Evolutionary conservation across 2,888 invertebrate genomes (phyloP).

Genomic region (Stegana nigrithorax): DNA sequence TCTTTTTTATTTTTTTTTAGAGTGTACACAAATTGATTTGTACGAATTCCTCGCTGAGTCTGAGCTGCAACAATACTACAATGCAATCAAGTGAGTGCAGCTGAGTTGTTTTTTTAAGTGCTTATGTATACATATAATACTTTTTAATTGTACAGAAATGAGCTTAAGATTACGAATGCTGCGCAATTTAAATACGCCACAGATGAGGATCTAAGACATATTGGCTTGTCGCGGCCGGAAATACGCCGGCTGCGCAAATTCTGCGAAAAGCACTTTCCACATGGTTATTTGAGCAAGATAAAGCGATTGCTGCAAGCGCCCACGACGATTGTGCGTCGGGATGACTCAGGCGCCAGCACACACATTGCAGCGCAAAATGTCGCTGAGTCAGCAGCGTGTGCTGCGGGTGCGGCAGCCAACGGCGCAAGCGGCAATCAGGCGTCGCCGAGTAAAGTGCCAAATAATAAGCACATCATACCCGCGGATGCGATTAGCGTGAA

Average conservation of each 20-base stretch:
- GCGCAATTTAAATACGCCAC: constrained; percentile 94
- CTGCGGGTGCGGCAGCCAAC: constrained; percentile 29
- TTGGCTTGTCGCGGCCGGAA: constrained; percentile 96
- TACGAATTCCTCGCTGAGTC: constrained; percentile 95
- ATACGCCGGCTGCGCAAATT: constrained; percentile 93
- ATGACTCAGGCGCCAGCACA: constrained; percentile 43
- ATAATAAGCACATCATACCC: constrained; percentile 88
- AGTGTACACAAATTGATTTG: constrained; percentile 72
- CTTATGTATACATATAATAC: not conserved
- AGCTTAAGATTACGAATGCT: constrained; percentile 88
- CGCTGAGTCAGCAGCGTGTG: constrained; percentile 32
- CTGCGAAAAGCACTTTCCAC: constrained; percentile 93
- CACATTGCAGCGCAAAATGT: too few species aligned
- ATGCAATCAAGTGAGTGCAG: constrained; percentile 76
- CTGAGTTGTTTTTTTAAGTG: not conserved
- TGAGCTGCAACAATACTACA: constrained; percentile 93
- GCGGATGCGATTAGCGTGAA: constrained; percentile 92
- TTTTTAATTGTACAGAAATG: constrained; percentile 74
- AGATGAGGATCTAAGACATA: constrained; percentile 88
- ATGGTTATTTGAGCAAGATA: constrained; percentile 91
- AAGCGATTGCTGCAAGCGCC: constrained; percentile 80
- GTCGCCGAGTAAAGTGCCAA: constrained; percentile 69
- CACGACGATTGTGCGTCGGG: constrained; percentile 60
- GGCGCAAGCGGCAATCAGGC: constrained; percentile 29
- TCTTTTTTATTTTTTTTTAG: constrained; percentile 53